A percentile compares a stretch with the other conserved stretches of the same genome.
These are phyloP conservation scores for Ommatoiulus sabulosus DNA, from an alignment of 2,888 invertebrate species.

Conservation along the genomic window DNA sequence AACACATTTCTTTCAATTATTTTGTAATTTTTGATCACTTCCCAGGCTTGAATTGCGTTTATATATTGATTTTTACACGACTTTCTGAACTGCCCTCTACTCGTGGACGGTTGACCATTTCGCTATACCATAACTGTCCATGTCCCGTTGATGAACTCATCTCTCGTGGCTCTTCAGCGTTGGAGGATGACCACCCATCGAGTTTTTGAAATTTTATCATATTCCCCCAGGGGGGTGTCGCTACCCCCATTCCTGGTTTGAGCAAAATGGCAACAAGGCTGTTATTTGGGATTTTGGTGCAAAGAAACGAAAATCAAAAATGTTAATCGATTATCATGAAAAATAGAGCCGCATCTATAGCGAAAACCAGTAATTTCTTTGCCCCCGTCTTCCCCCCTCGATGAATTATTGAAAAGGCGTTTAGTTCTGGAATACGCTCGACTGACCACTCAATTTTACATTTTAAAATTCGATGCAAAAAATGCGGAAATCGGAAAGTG, in stretches of 20 bases:
- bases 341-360: neutral
- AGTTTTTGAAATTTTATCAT: slow-evolving; percentile 25
- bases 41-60: neutral
- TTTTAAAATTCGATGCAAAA: slow-evolving; percentile 41
- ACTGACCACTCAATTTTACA: slow-evolving; percentile 1
- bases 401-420: slow-evolving; percentile 17
- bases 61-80: neutral
- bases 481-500: slow-evolving; percentile 12
- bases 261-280: neutral
- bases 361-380: neutral
- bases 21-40: no score
- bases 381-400: neutral
- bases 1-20: no score
- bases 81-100: neutral
- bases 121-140: neutral
- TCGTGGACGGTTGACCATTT: neutral
- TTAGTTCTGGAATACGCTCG: slow-evolving; percentile 13
- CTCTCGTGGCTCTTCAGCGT: neutral
- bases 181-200: slow-evolving; percentile 26
- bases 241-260: neutral
- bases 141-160: slow-evolving; percentile 5
- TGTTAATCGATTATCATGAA: slow-evolving; percentile 11
- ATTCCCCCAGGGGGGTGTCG: neutral
- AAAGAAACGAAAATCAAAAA: slow-evolving; percentile 45
- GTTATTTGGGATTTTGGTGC: slow-evolving; percentile 29